Conservation (phyloP, 2,113 vertebrate species). For the Actenoides lindsayi region DNA sequence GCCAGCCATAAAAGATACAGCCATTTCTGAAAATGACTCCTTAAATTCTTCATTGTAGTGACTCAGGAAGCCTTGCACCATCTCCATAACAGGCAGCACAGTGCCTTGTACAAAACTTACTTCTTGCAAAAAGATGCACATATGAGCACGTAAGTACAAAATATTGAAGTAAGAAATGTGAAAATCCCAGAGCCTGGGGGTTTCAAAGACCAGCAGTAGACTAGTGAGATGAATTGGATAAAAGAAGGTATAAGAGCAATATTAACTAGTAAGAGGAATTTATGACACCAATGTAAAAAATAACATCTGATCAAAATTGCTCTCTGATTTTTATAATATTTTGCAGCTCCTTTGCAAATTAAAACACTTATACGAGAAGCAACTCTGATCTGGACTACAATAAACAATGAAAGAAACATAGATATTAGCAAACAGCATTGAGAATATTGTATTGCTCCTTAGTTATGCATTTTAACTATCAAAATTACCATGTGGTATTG, state of each 20-base stretch:
- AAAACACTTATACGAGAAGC: not conserved
- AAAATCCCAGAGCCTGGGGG: not conserved
- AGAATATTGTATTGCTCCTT: not conserved
- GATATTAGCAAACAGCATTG: not conserved
- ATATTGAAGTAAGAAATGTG: not conserved
- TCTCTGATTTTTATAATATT: not conserved
- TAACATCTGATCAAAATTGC: not conserved
- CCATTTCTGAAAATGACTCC: not conserved
- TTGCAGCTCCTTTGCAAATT: not conserved
- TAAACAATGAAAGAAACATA: not conserved
- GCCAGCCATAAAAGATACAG: not conserved
- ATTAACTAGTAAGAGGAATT: not conserved
- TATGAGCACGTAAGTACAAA: not conserved
- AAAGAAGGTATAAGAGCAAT: not conserved
- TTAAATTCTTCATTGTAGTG: not conserved
- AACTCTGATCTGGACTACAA: not conserved
- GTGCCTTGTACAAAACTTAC: not conserved
- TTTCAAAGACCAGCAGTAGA: not conserved
- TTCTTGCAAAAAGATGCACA: not conserved
- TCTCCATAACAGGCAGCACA: not conserved
- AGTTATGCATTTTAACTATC: conserved; percentile 1
- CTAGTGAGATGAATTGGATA: not conserved
- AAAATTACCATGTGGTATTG: conserved; percentile 94
- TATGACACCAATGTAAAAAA: not conserved
- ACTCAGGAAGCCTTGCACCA: not conserved